Percentiles rank a stretch among this genome's conserved stretches.
Conservation (phyloP, 2,113 vertebrate species). For the Dipodomys spectabilis region DNA sequence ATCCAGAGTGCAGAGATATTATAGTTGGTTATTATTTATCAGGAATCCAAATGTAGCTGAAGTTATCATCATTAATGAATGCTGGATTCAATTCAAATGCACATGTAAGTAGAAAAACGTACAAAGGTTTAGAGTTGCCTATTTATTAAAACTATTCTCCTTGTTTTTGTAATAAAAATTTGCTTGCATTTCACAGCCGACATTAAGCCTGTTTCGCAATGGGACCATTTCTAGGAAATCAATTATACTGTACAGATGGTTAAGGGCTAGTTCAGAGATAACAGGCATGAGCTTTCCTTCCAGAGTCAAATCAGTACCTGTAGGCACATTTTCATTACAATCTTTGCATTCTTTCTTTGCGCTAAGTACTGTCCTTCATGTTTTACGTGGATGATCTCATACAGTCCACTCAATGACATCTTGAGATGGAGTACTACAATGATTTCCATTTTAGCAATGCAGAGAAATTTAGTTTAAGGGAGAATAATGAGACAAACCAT, state of each 20-base stretch:
- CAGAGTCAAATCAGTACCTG: neutral
- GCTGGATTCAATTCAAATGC: neutral
- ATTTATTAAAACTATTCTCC: neutral
- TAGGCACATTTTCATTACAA: neutral
- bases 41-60: neutral
- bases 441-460: neutral
- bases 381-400: neutral
- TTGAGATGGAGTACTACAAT: neutral
- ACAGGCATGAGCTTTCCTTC: neutral
- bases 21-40: neutral
- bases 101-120: neutral
- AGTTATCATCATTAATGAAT: neutral
- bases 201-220: neutral
- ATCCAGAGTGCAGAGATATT: neutral
- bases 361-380: neutral
- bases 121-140: neutral
- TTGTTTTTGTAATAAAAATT: neutral
- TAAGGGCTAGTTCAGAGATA: neutral
- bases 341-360: neutral
- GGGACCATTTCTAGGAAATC: neutral
- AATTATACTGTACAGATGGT: neutral
- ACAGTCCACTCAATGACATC: neutral
- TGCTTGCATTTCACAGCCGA: neutral
- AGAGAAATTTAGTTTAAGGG: neutral
- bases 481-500: neutral